Evolutionary conservation across 2,888 invertebrate genomes (phyloP), one percentile per base, ranked within the genome.

Genomic region (Macrosoma leucophasiata): DNA sequence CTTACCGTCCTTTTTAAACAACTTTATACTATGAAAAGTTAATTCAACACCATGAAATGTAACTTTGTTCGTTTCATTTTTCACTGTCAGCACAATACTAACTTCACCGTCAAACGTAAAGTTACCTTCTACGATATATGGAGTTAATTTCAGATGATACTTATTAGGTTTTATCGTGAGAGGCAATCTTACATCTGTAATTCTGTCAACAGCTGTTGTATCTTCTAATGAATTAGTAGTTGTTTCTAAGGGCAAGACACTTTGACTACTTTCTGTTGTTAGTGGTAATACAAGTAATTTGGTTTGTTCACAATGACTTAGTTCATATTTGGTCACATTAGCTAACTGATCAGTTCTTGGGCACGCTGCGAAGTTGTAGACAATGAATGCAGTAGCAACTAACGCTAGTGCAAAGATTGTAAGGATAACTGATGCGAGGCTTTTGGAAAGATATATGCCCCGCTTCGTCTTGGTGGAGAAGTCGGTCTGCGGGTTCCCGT

Each of bases 61-160:
- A 9, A 95, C 85, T 61, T 90, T 89, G 29, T 85, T 81, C 5
- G 90, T 89, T 28, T 86, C 82, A 43, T 87, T 84, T 9, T 86
- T 76, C 1, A 90, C 89, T 37, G 87, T 82, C 28, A 94, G 59
- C 10, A 85, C 55, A 41, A 92, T 88, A 51, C 85, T 86, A 1
- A 90, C 87, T 67, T 88, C 88, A 21, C 94, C 94, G 42, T 88
- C 81, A 58, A 94, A 94, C 8, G 91, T 93, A 50, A 94, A 94
- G 60, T 94, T 94, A 1, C 89, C 89, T 57, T 89, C 89, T 55
- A 78, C 82, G 36, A 94, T 86, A 51, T 90, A 91, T 0, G 94
- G 94, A 21, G 90, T 87, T 36, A 94, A 73, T 44, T 88, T 86
- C 3, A 94, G 68, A 41, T 88, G 86, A 58, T 94, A 94, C 14